A percentile compares a stretch with the other conserved stretches of the same genome.
phyloP scores from a whole-genome alignment of 2,888 invertebrate species.

The Limnephilus marmoratus region DNA sequence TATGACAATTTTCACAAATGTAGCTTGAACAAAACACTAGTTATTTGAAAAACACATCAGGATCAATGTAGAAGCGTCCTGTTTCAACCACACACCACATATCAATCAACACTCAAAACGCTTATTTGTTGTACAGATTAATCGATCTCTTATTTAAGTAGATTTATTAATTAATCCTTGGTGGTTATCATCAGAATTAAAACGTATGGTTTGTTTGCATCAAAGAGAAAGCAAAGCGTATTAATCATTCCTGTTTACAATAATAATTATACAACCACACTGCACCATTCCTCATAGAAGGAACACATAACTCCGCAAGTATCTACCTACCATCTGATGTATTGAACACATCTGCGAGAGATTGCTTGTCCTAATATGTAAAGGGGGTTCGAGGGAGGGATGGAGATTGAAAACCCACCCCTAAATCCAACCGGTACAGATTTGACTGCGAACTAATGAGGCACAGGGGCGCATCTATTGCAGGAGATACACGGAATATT shows the following conservation, averaged over 20 bases:
- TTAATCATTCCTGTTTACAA: background rate
- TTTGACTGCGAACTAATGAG: slow-evolving; percentile 42
- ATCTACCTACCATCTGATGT: background rate
- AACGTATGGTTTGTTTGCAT: background rate
- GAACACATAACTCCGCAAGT: background rate
- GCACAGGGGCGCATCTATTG: slow-evolving; percentile 33
- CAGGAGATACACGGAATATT: background rate
- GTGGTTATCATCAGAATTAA: background rate
- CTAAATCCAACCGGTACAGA: background rate
- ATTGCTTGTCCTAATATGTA: background rate
- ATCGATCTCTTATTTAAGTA: too few species aligned
- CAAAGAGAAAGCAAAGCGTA: background rate
- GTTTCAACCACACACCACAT: too few species aligned
- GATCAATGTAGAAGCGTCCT: too few species aligned
- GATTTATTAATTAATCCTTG: background rate
- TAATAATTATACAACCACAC: background rate
- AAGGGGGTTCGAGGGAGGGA: background rate
- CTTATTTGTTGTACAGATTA: too few species aligned
- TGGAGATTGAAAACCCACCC: background rate
- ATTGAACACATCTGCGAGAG: background rate
- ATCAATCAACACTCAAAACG: too few species aligned
- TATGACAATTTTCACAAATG: too few species aligned
- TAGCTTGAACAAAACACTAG: too few species aligned
- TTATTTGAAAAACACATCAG: too few species aligned
- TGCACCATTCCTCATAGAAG: background rate